Conservation (phyloP, 35 echinoderm and acorn worm species). For the Holothuria glaberrima region DNA sequence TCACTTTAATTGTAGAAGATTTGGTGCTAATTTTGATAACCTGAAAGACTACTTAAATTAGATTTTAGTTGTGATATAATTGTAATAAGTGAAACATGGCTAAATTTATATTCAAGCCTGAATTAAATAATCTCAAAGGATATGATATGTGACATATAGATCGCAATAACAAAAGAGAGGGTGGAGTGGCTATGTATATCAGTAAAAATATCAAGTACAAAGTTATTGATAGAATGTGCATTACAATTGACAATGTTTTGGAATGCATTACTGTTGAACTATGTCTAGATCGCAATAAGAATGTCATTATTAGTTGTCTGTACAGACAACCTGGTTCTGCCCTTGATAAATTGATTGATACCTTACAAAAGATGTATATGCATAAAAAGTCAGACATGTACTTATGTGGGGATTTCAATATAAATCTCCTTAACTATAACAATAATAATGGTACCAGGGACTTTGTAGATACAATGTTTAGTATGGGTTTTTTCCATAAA, state of each 20-base stretch:
- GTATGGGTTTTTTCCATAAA: no score
- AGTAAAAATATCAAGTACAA: no score
- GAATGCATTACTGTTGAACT: no score
- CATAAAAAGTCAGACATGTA: neutral
- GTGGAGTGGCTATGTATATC: no score
- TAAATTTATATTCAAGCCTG: neutral
- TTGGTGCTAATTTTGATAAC: neutral
- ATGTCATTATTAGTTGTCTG: no score
- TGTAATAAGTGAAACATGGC: neutral
- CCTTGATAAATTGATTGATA: neutral
- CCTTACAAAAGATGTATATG: neutral
- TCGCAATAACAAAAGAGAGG: no score
- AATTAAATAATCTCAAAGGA: neutral
- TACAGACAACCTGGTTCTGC: no score
- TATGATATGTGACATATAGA: neutral
- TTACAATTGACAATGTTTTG: no score
- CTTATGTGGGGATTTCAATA: neutral
- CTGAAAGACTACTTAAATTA: constrained; percentile 1
- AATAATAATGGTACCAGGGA: no score
- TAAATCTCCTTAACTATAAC: neutral
- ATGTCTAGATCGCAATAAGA: no score
- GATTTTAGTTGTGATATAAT: constrained; percentile 17
- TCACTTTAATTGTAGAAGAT: neutral
- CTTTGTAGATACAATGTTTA: no score
- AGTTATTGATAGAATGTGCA: neutral